A percentile compares a stretch with the other conserved stretches of the same genome.
Evolutionary conservation across 2,113 vertebrate genomes (phyloP).

Genomic region (Leptobrachium ailaonicum): DNA sequence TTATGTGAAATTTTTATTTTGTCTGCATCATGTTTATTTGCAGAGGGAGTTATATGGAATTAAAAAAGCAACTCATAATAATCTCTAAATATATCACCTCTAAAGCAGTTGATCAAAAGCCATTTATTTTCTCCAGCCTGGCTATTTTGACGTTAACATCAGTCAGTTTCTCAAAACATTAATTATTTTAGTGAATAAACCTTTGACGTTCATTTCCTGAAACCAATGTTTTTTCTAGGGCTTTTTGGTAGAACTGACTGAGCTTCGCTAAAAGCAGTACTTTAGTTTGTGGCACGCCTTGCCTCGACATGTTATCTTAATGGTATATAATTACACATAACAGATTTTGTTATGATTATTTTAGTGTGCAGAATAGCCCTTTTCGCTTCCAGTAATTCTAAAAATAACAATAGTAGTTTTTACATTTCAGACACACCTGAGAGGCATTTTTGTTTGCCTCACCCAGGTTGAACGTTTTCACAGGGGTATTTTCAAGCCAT

Average conservation of each 20-base stretch:
- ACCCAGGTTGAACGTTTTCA: slow-evolving; percentile 16
- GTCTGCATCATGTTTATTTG: too few species aligned
- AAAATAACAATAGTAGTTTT: slow-evolving; percentile 26
- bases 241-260: background rate
- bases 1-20: too few species aligned
- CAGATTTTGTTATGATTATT: slow-evolving; percentile 30
- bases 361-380: slow-evolving; percentile 34
- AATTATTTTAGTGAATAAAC: background rate
- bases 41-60: too few species aligned
- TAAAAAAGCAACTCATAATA: too few species aligned
- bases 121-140: too few species aligned
- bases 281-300: background rate
- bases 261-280: background rate
- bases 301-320: slow-evolving; percentile 30
- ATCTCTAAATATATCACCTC: too few species aligned
- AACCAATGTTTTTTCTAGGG: background rate
- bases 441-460: slow-evolving; percentile 1
- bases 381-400: slow-evolving; percentile 18
- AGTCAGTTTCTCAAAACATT: too few species aligned
- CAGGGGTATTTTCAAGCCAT: background rate
- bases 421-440: slow-evolving; percentile 14
- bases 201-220: background rate
- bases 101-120: too few species aligned
- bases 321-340: slow-evolving; percentile 28
- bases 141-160: too few species aligned